Conservation (phyloP, 2,113 vertebrate species). For the Lathamus discolor region DNA sequence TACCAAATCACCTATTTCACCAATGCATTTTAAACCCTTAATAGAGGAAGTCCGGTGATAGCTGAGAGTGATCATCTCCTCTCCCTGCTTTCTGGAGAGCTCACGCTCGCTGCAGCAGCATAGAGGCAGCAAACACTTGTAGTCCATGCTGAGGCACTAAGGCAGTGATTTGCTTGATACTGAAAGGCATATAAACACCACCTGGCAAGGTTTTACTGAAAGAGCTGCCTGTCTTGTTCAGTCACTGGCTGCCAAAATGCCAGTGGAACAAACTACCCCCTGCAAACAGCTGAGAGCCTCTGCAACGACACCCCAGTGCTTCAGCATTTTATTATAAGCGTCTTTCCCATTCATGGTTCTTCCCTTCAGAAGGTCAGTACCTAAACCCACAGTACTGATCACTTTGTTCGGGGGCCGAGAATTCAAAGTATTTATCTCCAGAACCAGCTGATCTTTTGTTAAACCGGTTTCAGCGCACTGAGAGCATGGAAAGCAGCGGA, state of each 20-base stretch:
- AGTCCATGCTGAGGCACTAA: neutral
- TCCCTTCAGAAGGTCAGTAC: neutral
- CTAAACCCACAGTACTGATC: accelerated
- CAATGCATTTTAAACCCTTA: neutral
- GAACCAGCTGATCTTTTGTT: neutral
- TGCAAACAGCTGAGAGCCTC: neutral
- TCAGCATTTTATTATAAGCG: neutral
- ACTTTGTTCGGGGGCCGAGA: neutral
- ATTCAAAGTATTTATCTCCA: constrained; percentile 13
- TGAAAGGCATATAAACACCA: accelerated
- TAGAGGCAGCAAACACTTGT: neutral
- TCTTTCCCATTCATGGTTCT: neutral
- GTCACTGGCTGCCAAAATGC: neutral
- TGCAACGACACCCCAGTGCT: accelerated
- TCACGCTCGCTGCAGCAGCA: accelerated
- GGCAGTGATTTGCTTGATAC: neutral
- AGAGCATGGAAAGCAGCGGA: neutral
- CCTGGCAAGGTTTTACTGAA: neutral
- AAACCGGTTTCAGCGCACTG: neutral
- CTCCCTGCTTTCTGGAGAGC: neutral
- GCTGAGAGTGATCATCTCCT: neutral
- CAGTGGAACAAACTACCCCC: neutral
- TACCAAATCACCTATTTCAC: neutral
- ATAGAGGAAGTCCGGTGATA: neutral
- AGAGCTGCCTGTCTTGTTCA: neutral